Base-by-base conservation (phyloP, 2,888 invertebrate genomes). In the Hirtodrosophila histrioides region DNA sequence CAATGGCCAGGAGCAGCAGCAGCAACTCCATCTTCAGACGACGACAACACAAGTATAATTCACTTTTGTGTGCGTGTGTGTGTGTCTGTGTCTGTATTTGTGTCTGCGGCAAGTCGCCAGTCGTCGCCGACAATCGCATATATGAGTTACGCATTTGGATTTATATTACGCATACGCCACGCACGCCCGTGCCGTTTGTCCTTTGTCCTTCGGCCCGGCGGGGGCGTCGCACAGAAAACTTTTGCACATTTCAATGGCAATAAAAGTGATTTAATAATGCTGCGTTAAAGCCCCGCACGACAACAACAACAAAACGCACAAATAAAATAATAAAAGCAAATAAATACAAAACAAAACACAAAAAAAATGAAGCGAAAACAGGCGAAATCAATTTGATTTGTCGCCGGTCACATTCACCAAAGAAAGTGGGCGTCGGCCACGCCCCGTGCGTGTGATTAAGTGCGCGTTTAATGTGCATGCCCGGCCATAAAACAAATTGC, bases 191-290 rank as follows among this genome's bases (percentile, higher is more conserved):
- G 61, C 53, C 54, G 17, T 60, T 50, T 46, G 43, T 50, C 27
- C 44, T 40, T 54, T 36, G 4, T 27, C 23, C 23, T 17, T 44
- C 11, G 33, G 4, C 7, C 10, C 8, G 17, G 17, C 17, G 17
- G 17, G 17, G 17, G 27, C n/a, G 39, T 39, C 50, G 48, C 58
- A 63, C 41, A 70, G 17, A 17, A 75, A 82, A 85, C 68, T 83
- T 83, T 76, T 70, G 71, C 79, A 81, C 81, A 84, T 84, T 84
- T 84, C 86, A 82, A 78, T 82, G 85, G 86, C 82, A 78, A 84
- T 86, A 86, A 84, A 84, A 84, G 86, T 84, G 84, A 84, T 84
- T 84, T 84, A 84, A 84, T 84, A 84, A 84, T 73, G 82, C 78
- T 57, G 64, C 69, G 53, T 45, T 62, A 74, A 70, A 49, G 57